Evolutionary conservation across 2,797 vertebrate species (phyloP), one percentile per base, ranked within the genome.

Genomic region (Parambassis ranga): DNA sequence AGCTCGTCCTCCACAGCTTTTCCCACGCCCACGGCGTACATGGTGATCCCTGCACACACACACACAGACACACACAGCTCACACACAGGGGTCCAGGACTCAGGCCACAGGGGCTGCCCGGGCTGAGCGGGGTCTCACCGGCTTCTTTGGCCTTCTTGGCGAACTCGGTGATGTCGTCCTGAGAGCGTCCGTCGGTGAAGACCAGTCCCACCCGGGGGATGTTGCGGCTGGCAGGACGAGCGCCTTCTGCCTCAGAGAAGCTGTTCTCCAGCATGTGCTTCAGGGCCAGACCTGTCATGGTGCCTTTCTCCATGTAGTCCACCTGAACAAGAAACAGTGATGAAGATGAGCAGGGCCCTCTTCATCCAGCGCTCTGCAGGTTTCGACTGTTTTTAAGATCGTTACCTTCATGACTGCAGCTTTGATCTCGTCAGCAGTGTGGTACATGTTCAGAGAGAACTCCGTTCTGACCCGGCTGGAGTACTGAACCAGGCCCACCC

Each of bases 301-400:
- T 99, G 1, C 97, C 97, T 14, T 96, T 98, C 87, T 98, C 97
- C 96, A 98, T 98, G 88, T 98, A 98, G 7, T 95, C 92, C 38
- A 98, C 78, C 90, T 91, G 2, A 2, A 44, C 23, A 3, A 10
- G n/a, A 6, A 57, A 4, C 18, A n/a, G 19, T 11, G 1, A 1
- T 20, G 19, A 2, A 9, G 13, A 2, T 31, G 37, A 11, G 16
- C 5, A 28, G 16, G 23, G n/a, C 10, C 18, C 2, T n/a, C n/a
- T n/a, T n/a, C n/a, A n/a, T n/a, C n/a, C n/a, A n/a, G 16, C 23
- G 8, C 7, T 11, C 11, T 27, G 0, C 3, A 11, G 0, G 1
- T 11, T 27, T 43, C 3, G n/a, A n/a, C n/a, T n/a, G n/a, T n/a
- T n/a, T n/a, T n/a, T n/a, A 3, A 1, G 43, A 7, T 3, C 14